phyloP scores from a whole-genome alignment of 2,113 vertebrate genomes.

The Connochaetes taurinus region DNA sequence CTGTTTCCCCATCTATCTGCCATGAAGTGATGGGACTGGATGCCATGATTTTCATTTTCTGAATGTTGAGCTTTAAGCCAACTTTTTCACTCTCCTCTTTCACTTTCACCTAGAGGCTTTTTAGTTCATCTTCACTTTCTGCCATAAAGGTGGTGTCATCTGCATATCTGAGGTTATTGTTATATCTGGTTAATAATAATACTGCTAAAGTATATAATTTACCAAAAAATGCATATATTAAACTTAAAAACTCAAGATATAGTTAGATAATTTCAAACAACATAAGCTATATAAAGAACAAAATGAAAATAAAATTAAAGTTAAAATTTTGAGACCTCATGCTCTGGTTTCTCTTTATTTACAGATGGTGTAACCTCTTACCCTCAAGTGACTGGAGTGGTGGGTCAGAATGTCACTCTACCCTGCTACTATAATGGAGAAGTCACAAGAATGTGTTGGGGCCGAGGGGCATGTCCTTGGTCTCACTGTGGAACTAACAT shows the following conservation, averaged over 20 bases:
- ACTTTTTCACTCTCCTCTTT: too few species aligned
- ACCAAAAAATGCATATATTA: not conserved
- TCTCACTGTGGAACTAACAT: constrained; percentile 71
- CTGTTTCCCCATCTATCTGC: too few species aligned
- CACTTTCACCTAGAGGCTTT: too few species aligned
- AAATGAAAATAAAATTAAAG: not conserved
- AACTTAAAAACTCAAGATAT: not conserved
- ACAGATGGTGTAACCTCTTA: not conserved
- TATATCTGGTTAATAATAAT: not conserved
- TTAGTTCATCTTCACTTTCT: not conserved
- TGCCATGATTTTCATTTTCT: too few species aligned
- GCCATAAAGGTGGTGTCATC: not conserved
- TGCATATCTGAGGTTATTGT: not conserved
- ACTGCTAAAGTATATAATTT: not conserved
- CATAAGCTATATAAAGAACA: not conserved
- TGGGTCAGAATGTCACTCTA: constrained; percentile 77
- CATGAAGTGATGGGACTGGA: too few species aligned
- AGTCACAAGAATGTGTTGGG: constrained; percentile 81
- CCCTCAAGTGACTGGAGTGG: constrained; percentile 51
- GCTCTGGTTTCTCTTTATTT: not conserved
- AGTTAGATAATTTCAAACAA: not conserved
- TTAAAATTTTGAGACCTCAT: not conserved
- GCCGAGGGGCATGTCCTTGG: constrained; percentile 62
- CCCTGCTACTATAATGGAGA: constrained; percentile 71
- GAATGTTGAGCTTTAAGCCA: too few species aligned